A percentile compares a stretch with the other conserved stretches of the same genome.
Conservation (phyloP, 2,113 vertebrate genomes). For the Menura novaehollandiae region DNA sequence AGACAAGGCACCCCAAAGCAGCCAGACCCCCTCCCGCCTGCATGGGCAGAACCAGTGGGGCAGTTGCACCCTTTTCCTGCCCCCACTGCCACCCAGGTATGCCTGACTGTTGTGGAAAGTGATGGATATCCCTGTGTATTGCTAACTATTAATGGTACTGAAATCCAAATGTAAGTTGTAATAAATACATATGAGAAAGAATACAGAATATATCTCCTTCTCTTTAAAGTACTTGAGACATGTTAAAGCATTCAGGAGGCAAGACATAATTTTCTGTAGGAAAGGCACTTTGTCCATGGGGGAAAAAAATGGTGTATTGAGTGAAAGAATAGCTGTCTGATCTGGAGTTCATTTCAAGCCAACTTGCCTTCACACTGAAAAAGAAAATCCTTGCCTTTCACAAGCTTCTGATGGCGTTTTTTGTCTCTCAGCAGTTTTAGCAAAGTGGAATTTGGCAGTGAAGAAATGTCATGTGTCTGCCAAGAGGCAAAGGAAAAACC, state of each 20-base stretch:
- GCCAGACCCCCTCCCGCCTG: not conserved
- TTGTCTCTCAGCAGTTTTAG: not conserved
- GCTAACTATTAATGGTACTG: not conserved
- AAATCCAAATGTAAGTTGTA: not conserved
- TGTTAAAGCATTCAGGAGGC: not conserved
- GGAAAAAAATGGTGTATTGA: too few species aligned
- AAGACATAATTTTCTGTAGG: not conserved
- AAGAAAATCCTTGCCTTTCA: not conserved
- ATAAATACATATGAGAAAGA: not conserved
- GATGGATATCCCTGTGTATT: too few species aligned
- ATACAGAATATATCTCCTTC: not conserved
- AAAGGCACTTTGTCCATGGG: not conserved
- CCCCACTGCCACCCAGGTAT: rapidly evolving
- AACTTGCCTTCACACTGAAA: not conserved
- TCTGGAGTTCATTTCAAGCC: not conserved
- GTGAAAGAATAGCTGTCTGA: not conserved
- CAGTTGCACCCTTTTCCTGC: not conserved
- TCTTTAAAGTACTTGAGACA: not conserved
- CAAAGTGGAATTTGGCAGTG: not conserved
- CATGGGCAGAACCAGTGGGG: rapidly evolving
- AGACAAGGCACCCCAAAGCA: rapidly evolving
- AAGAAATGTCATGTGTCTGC: not conserved
- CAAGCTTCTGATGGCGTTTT: not conserved
- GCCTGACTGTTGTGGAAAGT: not conserved
- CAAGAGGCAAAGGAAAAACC: not conserved